phyloP scores from a whole-genome alignment of 2,888 invertebrate genomes.

The Cryptophagus acutangulus region DNA sequence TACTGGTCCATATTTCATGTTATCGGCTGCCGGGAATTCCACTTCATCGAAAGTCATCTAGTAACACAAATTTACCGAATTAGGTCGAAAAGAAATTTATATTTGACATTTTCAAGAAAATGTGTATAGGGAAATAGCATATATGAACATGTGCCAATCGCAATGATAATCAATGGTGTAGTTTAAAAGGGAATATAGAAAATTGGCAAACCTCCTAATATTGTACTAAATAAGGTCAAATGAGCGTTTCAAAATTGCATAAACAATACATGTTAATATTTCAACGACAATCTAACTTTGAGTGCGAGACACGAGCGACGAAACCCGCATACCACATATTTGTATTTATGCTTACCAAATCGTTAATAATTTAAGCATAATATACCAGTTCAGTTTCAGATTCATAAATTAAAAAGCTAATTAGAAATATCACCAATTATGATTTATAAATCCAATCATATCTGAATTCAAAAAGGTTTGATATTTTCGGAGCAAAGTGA shows the following conservation, averaged over 20 bases:
- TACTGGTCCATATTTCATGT: constrained; percentile 27
- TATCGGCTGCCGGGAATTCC: constrained; percentile 25
- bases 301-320: too few relatives aligned
- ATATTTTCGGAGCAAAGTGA: too few relatives aligned
- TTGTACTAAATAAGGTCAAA: constrained; percentile 23
- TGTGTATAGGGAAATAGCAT: neutral
- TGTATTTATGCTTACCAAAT: too few relatives aligned
- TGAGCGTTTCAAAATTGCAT: too few relatives aligned
- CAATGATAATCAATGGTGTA: constrained; percentile 27
- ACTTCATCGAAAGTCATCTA: constrained; percentile 38
- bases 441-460: too few relatives aligned
- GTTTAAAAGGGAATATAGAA: constrained; percentile 14
- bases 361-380: too few relatives aligned
- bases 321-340: too few relatives aligned
- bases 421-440: too few relatives aligned
- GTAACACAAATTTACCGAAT: too few relatives aligned
- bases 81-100: neutral
- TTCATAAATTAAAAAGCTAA: too few relatives aligned
- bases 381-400: too few relatives aligned
- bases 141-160: constrained; percentile 29
- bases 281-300: constrained; percentile 2
- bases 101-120: neutral
- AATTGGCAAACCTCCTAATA: constrained; percentile 35
- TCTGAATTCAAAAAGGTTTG: too few relatives aligned
- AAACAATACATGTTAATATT: constrained; percentile 10